Base-by-base conservation (phyloP, 2,888 invertebrate genomes). In the Corythucha ciliata region DNA sequence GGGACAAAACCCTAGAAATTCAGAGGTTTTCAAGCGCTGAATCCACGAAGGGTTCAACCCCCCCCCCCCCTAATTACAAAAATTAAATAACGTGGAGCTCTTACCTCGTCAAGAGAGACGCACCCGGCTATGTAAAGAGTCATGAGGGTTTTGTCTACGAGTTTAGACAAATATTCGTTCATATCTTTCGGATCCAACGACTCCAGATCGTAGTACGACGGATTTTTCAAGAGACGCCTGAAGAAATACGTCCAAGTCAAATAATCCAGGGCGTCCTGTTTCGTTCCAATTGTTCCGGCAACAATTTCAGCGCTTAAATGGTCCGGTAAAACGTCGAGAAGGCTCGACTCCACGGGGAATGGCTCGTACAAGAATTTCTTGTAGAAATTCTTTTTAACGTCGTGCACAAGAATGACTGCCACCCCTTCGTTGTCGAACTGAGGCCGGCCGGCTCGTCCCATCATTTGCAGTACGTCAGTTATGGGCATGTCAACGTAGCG, bases 401-500 rank as follows among this genome's bases (percentile, higher is more conserved):
- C 97, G 64, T 98, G 97, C 0, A 99, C 87, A 58, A 88, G 70
- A 2, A 89, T 85, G 4, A 87, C 85, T 0, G 88, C 88, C 1
- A 88, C 81, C 0, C 89, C 98, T 61, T 87, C 83, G 62, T 86
- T 85, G 69, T 97, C 98, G 65, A 83, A 99, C 73, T 99, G 89
- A 0, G 98, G 98, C 48, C 98, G 76, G 0, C 98, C 98, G 52
- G 98, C 98, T 51, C 98, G 76, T 2, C 98, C 98, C 85, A 98
- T 97, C 98, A 99, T 99, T 71, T 99, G 98, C 52, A 99, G 73
- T 0, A 99, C 96, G 71, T 98, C 97, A 1, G 98, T 99, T 44
- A 99, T 96, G 0, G 98, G 98, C 86, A 98, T 98, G 66, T 99
- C 98, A 8, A 97, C 91, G 69, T 99, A 99, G 60, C 94, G 79